Evolutionary conservation across 2,888 invertebrate species (phyloP), one percentile per base, ranked within the genome.

Genomic region (Archips crataeganus): DNA sequence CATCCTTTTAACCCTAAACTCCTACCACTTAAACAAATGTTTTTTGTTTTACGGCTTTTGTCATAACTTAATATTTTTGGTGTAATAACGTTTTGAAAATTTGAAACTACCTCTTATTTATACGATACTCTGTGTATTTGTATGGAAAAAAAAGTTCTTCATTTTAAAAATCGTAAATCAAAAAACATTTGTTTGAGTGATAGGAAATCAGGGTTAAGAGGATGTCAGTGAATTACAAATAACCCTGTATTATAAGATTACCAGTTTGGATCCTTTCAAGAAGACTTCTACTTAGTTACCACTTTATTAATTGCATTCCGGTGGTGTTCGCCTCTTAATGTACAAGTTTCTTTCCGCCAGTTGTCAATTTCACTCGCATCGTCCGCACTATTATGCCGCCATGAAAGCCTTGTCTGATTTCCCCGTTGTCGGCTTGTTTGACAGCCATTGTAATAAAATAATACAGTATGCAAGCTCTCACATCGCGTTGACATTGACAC

Each of bases 391-490:
- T 83, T 84, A 80, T 83, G 65, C 74, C 67, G 65, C 70, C 75
- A 63, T 82, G 79, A 84, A 82, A 81, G 82, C 79, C 75, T 71
- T 77, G 73, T 73, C 80, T 82, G 80, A 39, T 83, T 84, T 85
- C 82, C 80, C 79, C 75, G 80, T 75, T 72, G 75, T 75, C 77
- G 77, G 74, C 78, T 75, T 75, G 79, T 81, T 80, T 82, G 86
- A 87, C 84, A 85, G 79, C 78, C 76, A 85, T 86, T 87, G 85
- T 87, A 77, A 80, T 75, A 75, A 76, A 77, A 78, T 73, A 65
- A 23, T 23, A 23, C 23, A 73, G 73, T 60, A 73, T 69, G 42
- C 59, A 49, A 68, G 69, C 73, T 49, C 69, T 51, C 60, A 47
- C 54, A 51, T 65, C 51, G 47, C 45, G 42, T 69, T 65, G 65